A percentile compares a stretch with the other conserved stretches of the same genome.
These are phyloP conservation scores for Naja naja DNA, from an alignment of 2,113 vertebrate species.

Conservation along the genomic window DNA sequence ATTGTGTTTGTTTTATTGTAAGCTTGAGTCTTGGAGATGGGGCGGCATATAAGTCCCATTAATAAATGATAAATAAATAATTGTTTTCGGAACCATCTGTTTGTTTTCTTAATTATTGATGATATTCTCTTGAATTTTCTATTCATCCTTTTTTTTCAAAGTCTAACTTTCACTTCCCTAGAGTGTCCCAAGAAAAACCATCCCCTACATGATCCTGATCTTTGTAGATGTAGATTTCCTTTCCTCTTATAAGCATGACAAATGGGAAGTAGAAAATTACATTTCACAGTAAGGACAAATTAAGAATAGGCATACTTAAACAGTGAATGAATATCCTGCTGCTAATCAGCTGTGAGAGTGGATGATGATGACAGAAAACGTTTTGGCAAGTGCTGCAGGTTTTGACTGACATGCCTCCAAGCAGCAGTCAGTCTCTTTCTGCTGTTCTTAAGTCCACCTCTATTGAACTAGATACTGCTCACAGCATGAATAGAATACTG, in stretches of 20 bases:
- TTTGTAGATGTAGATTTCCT: not conserved
- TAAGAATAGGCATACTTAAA: not conserved
- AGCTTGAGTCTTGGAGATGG: too few relatives aligned
- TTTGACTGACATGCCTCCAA: slow-evolving; percentile 17
- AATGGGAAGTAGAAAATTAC: not conserved
- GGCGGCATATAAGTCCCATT: too few relatives aligned
- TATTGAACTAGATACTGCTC: not conserved
- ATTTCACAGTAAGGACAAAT: not conserved
- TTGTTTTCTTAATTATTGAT: not conserved
- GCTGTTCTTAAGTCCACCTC: not conserved
- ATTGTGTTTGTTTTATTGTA: too few relatives aligned
- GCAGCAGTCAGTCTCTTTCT: not conserved
- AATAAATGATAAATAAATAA: too few relatives aligned
- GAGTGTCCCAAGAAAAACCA: not conserved
- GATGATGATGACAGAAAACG: not conserved
- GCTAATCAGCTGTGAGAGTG: not conserved
- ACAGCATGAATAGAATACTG: not conserved
- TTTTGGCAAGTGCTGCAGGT: not conserved
- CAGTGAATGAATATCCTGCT: not conserved
- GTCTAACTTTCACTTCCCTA: not conserved
- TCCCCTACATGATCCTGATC: not conserved
- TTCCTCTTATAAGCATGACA: not conserved
- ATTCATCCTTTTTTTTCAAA: not conserved
- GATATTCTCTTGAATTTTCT: not conserved
- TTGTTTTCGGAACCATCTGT: not conserved